Evolutionary conservation across 2,113 vertebrate genomes (phyloP), one percentile per base, ranked within the genome.

Genomic region (Micromys minutus): DNA sequence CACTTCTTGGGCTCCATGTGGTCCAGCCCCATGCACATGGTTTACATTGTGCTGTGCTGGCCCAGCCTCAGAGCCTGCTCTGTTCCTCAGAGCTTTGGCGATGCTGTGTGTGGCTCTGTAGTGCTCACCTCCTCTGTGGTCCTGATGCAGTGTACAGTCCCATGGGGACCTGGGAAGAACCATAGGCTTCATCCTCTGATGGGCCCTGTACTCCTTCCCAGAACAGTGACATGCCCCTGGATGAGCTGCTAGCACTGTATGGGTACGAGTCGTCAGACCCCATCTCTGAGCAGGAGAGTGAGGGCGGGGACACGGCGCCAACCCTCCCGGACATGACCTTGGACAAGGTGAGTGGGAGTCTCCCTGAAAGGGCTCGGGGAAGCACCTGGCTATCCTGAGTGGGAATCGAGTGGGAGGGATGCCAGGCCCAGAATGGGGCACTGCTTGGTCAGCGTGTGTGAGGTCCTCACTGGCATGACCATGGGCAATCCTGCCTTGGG

Each of bases 171-270:
- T 50, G 52, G 57, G 47, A 22, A 47, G 47, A 65, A 8, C n/a
- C 3, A 3, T 15, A 50, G 42, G 13, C 36, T 36, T 19, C 29
- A 45, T 26, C 17, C 94, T 87, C 96, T 97, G 92, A 98, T 88
- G 85, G 95, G 80, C 83, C 90, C 94, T 97, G 84, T 88, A 69
- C 94, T 17, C 34, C 26, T 6, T 31, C 55, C 19, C 96, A 99
- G 99, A 99, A 98, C 97, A 98, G 98, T 92, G 99, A 99, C 98
- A 99, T 99, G 98, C 99, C 99, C 45, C 98, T 99, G 87, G 99
- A 99, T 75, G 99, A 99, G 97, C 98, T 99, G 97, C 98, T 99
- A 36, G 99, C 99, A 16, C 98, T 99, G 89, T 99, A 99, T 47
- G 99, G 99, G 98, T 99, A 99, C 61, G 99, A 99, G 96, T 98